Base-by-base conservation (phyloP, 2,888 invertebrate genomes). In the Acanthosoma haemorrhoidale region DNA sequence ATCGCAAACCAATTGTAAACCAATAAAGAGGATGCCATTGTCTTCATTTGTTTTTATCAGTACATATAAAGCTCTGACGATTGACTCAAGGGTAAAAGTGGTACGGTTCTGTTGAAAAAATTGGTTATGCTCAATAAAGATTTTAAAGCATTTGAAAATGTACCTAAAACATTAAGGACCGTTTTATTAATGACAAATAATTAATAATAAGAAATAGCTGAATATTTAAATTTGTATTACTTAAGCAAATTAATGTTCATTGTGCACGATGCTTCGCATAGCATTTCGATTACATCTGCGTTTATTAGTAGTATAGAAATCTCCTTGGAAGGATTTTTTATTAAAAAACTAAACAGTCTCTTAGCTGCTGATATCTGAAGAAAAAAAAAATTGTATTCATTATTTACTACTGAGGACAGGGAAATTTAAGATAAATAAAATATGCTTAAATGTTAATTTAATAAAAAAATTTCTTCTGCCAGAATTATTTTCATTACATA, bases 201-300 rank as follows among this genome's bases (percentile, higher is more conserved):
- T n/a, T 63, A 6, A 21, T 9, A 2, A 6, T 66, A 25, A 16
- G 16, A 21, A 38, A 3, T 36, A 6, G 21, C 18, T 64, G 6
- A 63, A 15, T 25, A 21, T 16, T 25, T 13, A 39, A 38, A 38
- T 38, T 32, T 4, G 16, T 21, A 11, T 63, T 31, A 69, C 69
- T 69, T 31, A 3, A 69, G 21, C 13, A 69, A 43, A 18, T 16
- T 16, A 18, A 31, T 13, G 32, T 63, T 63, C n/a, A 38, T 63
- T 13, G 69, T 69, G 15, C 61, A 43, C 13, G 59, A 36, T n/a
- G 69, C 63, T 43, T 61, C 51, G 36, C 69, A 69, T 18, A 69
- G 13, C 18, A 69, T 31, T 36, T 61, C 61, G 15, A 63, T 15
- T 9, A 69, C 32, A 63, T 69, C 69, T 32, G 41, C 66, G 43